Conservation (phyloP, 2,797 vertebrate species). For the Arnoldichthys spilopterus region DNA sequence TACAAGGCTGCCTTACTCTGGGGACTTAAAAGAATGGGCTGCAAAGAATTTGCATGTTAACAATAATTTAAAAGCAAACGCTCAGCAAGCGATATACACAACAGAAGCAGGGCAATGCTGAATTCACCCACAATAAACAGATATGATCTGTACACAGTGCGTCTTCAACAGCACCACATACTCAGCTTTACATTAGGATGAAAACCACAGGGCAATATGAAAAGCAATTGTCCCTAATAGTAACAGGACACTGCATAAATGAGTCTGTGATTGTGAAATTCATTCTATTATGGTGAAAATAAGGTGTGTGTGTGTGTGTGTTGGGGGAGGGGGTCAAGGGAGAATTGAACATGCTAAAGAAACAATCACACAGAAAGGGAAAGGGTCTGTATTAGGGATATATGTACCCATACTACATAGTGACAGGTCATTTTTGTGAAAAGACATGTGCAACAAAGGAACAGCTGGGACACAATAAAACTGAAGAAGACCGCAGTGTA, state of each 20-base stretch:
- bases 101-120: background rate
- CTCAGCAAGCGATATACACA: background rate
- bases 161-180: background rate
- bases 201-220: slow-evolving; percentile 11
- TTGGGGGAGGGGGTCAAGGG: background rate
- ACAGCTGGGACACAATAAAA: background rate
- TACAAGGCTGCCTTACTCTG: background rate
- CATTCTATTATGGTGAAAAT: slow-evolving; percentile 17
- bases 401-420: background rate
- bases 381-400: background rate
- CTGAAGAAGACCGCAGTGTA: background rate
- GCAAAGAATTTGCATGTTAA: slow-evolving; percentile 3
- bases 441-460: slow-evolving; percentile 51
- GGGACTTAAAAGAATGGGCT: slow-evolving; percentile 7
- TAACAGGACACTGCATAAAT: slow-evolving; percentile 13
- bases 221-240: background rate
- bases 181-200: slow-evolving; percentile 7
- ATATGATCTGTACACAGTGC: background rate
- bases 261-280: slow-evolving; percentile 12
- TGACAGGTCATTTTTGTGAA: slow-evolving; percentile 19
- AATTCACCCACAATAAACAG: background rate
- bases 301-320: background rate
- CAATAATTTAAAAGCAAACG: background rate
- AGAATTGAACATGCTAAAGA: slow-evolving; percentile 18
- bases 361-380: background rate